Percentiles rank a stretch among this genome's conserved stretches.
Conservation (phyloP, 2,888 invertebrate species). For the Muschampia plurimacula region DNA sequence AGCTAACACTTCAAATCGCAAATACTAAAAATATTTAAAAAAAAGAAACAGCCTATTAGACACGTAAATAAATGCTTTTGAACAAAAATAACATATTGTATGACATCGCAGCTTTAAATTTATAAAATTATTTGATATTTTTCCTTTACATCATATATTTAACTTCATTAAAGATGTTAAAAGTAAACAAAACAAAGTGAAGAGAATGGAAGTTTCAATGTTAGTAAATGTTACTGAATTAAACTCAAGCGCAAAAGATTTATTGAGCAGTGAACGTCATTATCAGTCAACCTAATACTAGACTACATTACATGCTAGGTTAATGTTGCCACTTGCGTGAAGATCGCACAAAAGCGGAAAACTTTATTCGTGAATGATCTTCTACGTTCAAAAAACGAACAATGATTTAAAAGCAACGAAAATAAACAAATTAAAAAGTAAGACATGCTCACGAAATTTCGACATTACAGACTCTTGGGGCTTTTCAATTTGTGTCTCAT, state of each 20-base stretch:
- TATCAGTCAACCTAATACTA: conserved; percentile 42
- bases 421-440: conserved; percentile 1
- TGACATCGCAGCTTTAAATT: conserved; percentile 10
- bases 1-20: conserved; percentile 68
- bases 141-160: conserved; percentile 19
- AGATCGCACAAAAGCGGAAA: conserved; percentile 3
- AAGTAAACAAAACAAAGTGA: conserved; percentile 33
- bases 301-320: conserved; percentile 23
- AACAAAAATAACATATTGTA: conserved; percentile 48
- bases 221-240: conserved; percentile 53
- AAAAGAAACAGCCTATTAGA: conserved; percentile 65
- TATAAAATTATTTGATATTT: conserved; percentile 20
- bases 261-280: conserved; percentile 65
- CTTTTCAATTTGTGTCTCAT: conserved; percentile 5
- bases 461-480: conserved; percentile 20
- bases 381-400: conserved; percentile 11
- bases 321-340: conserved; percentile 14
- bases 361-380: background rate
- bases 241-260: conserved; percentile 54
- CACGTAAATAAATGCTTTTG: conserved; percentile 73
- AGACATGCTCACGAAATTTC: conserved; percentile 15
- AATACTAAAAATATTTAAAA: conserved; percentile 64
- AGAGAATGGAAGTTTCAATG: conserved; percentile 40
- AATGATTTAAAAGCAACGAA: background rate
- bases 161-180: conserved; percentile 21